phyloP scores from a whole-genome alignment of 2,888 invertebrate genomes.

The Standfussiana lucernea region DNA sequence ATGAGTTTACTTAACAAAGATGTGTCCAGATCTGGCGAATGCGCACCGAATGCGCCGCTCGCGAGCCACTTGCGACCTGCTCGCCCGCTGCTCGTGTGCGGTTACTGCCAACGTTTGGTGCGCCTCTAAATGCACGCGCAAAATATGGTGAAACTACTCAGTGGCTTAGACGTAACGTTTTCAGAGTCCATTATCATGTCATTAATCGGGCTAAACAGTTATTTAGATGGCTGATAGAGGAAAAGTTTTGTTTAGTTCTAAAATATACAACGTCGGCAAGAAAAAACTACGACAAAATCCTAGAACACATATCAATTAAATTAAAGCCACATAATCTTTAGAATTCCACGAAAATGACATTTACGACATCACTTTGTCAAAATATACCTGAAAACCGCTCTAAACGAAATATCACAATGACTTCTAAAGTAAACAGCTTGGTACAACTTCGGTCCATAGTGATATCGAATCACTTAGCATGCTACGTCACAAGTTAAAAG shows the following conservation, averaged over 20 bases:
- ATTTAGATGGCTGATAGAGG: constrained; percentile 31
- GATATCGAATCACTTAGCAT: constrained; percentile 57
- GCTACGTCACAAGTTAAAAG: constrained; percentile 51
- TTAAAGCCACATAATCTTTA: neutral
- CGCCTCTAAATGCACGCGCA: too few species aligned
- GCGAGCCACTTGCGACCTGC: too few species aligned
- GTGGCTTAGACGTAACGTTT: constrained; percentile 56
- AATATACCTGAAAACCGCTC: constrained; percentile 55
- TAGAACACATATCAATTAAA: constrained; percentile 3
- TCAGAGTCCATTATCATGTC: constrained; percentile 35
- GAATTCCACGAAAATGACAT: neutral
- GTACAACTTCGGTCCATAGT: constrained; percentile 65
- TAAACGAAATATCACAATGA: constrained; percentile 59
- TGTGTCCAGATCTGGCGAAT: too few species aligned
- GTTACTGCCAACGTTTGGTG: too few species aligned
- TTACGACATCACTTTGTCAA: neutral
- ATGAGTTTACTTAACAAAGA: too few species aligned
- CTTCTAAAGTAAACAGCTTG: constrained; percentile 37
- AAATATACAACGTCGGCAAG: constrained; percentile 2
- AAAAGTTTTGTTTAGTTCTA: neutral
- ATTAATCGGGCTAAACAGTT: constrained; percentile 42
- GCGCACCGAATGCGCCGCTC: too few species aligned
- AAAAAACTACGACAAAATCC: neutral
- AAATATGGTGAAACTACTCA: constrained; percentile 64
- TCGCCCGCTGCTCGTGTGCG: too few species aligned